Conservation (phyloP, 2,113 vertebrate species). For the Clupea harengus region DNA sequence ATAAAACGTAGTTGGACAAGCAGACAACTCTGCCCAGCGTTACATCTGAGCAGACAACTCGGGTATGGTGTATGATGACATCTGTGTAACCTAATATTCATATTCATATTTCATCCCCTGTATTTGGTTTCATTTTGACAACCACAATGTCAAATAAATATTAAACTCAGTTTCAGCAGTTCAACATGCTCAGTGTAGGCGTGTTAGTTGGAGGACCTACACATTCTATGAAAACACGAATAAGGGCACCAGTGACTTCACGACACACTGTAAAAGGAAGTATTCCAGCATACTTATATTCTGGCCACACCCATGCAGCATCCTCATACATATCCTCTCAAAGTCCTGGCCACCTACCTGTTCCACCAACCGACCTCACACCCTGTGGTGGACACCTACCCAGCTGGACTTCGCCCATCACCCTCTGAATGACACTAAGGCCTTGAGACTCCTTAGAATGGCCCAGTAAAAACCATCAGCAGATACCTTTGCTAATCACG, state of each 20-base stretch:
- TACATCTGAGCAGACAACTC: neutral
- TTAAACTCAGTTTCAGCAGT: slow-evolving; percentile 8
- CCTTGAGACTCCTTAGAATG: slow-evolving; percentile 43
- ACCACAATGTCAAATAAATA: neutral
- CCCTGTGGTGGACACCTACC: neutral
- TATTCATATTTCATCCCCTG: too few species aligned
- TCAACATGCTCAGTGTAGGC: slow-evolving; percentile 2
- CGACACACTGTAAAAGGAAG: neutral
- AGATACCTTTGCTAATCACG: slow-evolving; percentile 63
- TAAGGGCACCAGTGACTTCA: neutral
- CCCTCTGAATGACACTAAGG: neutral
- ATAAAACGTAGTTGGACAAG: neutral
- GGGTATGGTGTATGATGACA: neutral
- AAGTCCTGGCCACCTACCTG: neutral
- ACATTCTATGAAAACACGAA: neutral
- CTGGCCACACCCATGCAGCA: neutral
- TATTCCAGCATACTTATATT: neutral
- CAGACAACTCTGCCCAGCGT: neutral
- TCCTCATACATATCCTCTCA: neutral
- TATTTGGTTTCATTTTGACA: neutral
- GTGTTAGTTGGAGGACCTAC: neutral
- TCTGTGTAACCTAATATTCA: too few species aligned
- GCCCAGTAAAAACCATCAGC: slow-evolving; percentile 58
- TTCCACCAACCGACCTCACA: neutral
- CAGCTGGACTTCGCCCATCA: neutral